phyloP scores from a whole-genome alignment of 2,113 vertebrate species.

The Sinocyclocheilus anshuiensis region DNA sequence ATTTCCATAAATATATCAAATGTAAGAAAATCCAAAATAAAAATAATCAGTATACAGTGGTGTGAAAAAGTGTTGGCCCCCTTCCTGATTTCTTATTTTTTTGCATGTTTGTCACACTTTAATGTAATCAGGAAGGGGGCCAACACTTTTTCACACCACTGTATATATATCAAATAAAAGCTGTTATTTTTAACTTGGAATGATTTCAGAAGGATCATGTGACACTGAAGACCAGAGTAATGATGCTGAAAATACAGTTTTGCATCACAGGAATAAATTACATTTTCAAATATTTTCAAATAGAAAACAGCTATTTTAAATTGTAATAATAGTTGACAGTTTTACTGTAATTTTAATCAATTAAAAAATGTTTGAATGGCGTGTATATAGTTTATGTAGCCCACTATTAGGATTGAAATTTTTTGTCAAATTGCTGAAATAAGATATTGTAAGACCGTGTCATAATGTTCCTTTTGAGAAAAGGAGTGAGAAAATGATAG shows the following conservation, averaged over 20 bases:
- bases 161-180: too few species aligned
- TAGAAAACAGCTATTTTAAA: neutral
- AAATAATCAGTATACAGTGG: too few species aligned
- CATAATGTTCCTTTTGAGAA: constrained; percentile 32
- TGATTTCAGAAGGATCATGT: neutral
- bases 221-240: too few species aligned
- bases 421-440: constrained; percentile 1
- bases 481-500: neutral
- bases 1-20: too few species aligned
- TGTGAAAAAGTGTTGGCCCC: too few species aligned
- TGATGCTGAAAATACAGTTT: neutral
- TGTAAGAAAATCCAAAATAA: too few species aligned
- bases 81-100: too few species aligned
- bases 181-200: neutral
- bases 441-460: constrained; percentile 17
- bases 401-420: neutral
- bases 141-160: too few species aligned
- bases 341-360: neutral
- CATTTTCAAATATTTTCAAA: neutral
- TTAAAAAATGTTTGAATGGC: neutral
- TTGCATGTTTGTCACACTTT: too few species aligned
- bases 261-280: too few species aligned
- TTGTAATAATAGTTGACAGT: neutral
- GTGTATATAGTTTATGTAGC: neutral
- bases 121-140: too few species aligned